Percentiles rank a stretch among this genome's conserved stretches.
These are phyloP conservation scores for Drosophila nr. perissopoda DNA, from an alignment of 2,888 invertebrate genomes.

Conservation along the genomic window DNA sequence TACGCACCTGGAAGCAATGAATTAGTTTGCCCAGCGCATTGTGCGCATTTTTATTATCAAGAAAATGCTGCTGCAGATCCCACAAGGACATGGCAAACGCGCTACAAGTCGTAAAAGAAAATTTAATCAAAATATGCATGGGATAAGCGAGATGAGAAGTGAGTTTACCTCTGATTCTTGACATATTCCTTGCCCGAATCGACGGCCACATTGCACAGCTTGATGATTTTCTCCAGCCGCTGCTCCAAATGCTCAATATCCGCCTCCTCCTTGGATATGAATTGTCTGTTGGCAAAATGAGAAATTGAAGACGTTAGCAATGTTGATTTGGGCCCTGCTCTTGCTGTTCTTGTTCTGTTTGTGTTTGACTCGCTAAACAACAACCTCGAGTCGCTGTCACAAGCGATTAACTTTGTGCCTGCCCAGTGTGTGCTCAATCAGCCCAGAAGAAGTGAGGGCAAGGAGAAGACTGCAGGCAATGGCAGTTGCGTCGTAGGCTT, in stretches of 20 bases:
- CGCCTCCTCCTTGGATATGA: slow-evolving; percentile 93
- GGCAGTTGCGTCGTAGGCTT: slow-evolving; percentile 26
- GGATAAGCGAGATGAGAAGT: slow-evolving; percentile 2
- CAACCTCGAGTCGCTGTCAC: slow-evolving; percentile 27
- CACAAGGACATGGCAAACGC: slow-evolving; percentile 94
- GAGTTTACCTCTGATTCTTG: slow-evolving; percentile 93
- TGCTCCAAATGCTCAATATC: slow-evolving; percentile 95
- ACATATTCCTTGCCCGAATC: slow-evolving; percentile 97
- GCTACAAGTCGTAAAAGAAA: slow-evolving; percentile 85
- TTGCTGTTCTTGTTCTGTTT: slow-evolving; percentile 2
- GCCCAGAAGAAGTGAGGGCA: slow-evolving; percentile 4
- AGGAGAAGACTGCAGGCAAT: neutral
- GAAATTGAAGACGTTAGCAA: slow-evolving; percentile 55
- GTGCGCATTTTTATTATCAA: slow-evolving; percentile 92
- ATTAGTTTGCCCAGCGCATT: slow-evolving; percentile 92
- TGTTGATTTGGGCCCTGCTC: slow-evolving; percentile 1
- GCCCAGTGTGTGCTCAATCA: slow-evolving; percentile 47
- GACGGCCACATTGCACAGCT: slow-evolving; percentile 94
- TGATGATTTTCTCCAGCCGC: slow-evolving; percentile 95
- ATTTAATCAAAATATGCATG: slow-evolving; percentile 15
- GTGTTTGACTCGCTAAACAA: slow-evolving; percentile 44
- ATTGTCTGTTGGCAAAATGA: slow-evolving; percentile 87
- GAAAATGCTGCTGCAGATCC: slow-evolving; percentile 95
- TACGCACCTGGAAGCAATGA: slow-evolving; percentile 88
- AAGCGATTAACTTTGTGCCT: slow-evolving; percentile 51